Conservation (phyloP, 2,888 invertebrate species). For the Tenthredo notha region DNA sequence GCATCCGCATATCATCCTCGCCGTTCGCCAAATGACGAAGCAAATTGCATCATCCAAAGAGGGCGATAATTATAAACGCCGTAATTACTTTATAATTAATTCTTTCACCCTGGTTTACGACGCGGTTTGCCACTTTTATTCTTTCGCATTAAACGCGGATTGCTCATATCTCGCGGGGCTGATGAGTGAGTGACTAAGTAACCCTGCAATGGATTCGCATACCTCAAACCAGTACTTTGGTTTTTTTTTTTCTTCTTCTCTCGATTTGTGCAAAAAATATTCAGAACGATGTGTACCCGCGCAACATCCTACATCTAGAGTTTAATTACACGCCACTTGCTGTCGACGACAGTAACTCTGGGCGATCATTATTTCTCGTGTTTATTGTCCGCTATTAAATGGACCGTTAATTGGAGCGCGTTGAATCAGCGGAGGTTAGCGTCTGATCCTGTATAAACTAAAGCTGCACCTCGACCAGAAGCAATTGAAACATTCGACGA, state of each 20-base stretch:
- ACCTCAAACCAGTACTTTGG: too few relatives aligned
- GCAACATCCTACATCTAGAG: not conserved
- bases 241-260: not conserved
- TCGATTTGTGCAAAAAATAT: not conserved
- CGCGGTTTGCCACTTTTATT: not conserved
- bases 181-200: not conserved
- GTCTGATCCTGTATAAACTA: not conserved
- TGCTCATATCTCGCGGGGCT: not conserved
- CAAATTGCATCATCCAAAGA: conserved; percentile 43
- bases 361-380: conserved; percentile 23
- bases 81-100: conserved; percentile 20
- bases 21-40: conserved; percentile 46
- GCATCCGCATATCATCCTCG: conserved; percentile 44
- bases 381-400: conserved; percentile 25
- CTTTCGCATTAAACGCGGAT: not conserved
- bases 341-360: conserved; percentile 23
- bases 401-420: conserved; percentile 21
- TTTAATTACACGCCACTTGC: conserved; percentile 28
- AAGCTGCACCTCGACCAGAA: not conserved
- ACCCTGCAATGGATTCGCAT: too few relatives aligned
- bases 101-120: not conserved
- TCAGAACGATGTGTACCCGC: not conserved
- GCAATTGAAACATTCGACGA: not conserved
- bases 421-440: conserved; percentile 12
- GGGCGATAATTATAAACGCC: not conserved